Conservation (phyloP, 2,113 vertebrate genomes). For the Alosa alosa region DNA sequence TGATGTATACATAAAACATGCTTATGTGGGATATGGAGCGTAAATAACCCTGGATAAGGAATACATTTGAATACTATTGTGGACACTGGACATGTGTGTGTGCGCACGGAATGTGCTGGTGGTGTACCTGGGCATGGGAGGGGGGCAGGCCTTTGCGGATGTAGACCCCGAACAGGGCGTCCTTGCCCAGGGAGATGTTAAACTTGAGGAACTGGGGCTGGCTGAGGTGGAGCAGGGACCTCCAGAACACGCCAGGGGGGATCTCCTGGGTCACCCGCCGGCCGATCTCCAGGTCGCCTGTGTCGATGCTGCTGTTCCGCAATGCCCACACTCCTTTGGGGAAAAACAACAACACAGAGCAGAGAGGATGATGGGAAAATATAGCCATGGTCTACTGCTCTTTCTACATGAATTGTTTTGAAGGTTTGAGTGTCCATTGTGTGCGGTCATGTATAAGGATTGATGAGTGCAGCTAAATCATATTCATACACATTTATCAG, state of each 20-base stretch:
- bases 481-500: too few relatives aligned
- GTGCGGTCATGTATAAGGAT: neutral
- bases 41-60: neutral
- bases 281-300: slow-evolving; percentile 88
- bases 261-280: slow-evolving; percentile 94
- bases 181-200: slow-evolving; percentile 96
- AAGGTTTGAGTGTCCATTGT: neutral
- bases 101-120: neutral
- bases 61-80: neutral
- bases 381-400: neutral
- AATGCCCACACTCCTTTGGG: slow-evolving; percentile 79
- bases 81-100: neutral
- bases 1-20: neutral
- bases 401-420: neutral
- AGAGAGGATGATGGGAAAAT: neutral
- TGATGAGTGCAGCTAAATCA: neutral
- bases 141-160: slow-evolving; percentile 95
- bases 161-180: slow-evolving; percentile 96
- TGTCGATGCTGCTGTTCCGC: slow-evolving; percentile 96
- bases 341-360: neutral
- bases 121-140: slow-evolving; percentile 89
- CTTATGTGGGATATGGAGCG: neutral
- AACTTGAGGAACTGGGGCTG: slow-evolving; percentile 98
- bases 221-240: slow-evolving; percentile 89
- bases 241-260: slow-evolving; percentile 95